These are phyloP conservation scores for Toxotes jaculatrix DNA, from an alignment of 2,113 vertebrate genomes.

Conservation along the genomic window DNA sequence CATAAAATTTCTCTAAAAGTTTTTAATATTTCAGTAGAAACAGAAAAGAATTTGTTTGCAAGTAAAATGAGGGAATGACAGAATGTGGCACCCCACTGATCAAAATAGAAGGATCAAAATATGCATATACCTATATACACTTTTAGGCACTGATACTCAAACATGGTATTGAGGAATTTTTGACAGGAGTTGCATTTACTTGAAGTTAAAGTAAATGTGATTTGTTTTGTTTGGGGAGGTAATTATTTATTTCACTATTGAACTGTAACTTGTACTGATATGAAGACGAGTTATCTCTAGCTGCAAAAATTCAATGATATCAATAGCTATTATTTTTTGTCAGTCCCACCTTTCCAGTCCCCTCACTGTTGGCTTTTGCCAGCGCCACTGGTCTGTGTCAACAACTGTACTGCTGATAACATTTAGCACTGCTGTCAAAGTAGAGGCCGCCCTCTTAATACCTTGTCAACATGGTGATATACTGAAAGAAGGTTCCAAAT, in stretches of 20 bases:
- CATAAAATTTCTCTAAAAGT: no score
- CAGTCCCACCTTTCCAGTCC: background rate
- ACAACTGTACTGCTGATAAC: constrained; percentile 7
- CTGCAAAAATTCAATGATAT: no score
- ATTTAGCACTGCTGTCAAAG: constrained; percentile 3
- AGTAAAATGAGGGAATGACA: background rate
- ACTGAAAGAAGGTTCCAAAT: constrained; percentile 9
- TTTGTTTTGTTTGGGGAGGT: no score
- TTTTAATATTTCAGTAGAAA: background rate
- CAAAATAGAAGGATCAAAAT: background rate
- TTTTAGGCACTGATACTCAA: background rate
- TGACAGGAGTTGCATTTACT: no score
- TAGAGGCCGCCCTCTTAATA: constrained; percentile 15
- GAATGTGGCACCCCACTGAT: background rate
- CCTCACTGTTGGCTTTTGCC: background rate
- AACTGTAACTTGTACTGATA: no score
- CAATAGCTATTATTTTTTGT: constrained; percentile 8
- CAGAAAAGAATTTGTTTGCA: background rate
- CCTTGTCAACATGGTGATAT: constrained; percentile 40
- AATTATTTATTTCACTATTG: no score
- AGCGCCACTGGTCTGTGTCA: constrained; percentile 16
- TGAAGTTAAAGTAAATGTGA: no score
- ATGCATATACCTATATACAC: background rate
- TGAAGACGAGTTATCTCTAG: no score
- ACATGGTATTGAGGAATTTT: no score